Evolutionary conservation across 2,888 invertebrate species (phyloP).

Genomic region (Odiellus spinosus): DNA sequence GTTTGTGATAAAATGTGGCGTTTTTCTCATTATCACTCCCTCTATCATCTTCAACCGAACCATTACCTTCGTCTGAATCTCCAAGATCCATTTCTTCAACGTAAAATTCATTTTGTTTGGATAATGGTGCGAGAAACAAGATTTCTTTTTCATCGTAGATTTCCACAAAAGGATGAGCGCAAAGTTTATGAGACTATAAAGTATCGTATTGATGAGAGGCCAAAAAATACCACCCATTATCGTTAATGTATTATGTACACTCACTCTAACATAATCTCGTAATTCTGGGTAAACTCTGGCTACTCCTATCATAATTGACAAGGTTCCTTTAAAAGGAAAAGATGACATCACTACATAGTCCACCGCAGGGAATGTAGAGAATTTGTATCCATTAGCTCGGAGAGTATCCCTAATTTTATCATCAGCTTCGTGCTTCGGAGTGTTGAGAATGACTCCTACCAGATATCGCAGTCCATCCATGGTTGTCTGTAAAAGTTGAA

Average conservation of each 20-base stretch:
- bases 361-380: conserved; percentile 29
- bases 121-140: conserved; percentile 32
- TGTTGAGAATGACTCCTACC: conserved; percentile 30
- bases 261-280: conserved; percentile 30
- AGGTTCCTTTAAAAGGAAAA: conserved; percentile 31
- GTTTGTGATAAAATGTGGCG: conserved; percentile 10
- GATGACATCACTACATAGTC: conserved; percentile 30
- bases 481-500: conserved; percentile 23
- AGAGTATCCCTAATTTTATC: conserved; percentile 20
- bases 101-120: conserved; percentile 34
- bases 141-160: conserved; percentile 31
- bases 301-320: conserved; percentile 33
- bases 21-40: conserved; percentile 8
- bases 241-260: background rate
- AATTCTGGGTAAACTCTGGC: conserved; percentile 32
- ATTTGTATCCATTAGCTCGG: conserved; percentile 28
- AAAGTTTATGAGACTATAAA: conserved; percentile 23
- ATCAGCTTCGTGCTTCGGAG: conserved; percentile 11
- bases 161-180: conserved; percentile 35
- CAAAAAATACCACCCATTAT: background rate
- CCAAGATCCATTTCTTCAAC: conserved; percentile 28
- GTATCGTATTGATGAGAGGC: background rate
- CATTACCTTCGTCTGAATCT: conserved; percentile 11
- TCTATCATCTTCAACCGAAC: conserved; percentile 8
- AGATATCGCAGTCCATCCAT: conserved; percentile 28